These are phyloP conservation scores for Rhopalosiphum maidis DNA, from an alignment of 1,140 invertebrate species.

Conservation along the genomic window DNA sequence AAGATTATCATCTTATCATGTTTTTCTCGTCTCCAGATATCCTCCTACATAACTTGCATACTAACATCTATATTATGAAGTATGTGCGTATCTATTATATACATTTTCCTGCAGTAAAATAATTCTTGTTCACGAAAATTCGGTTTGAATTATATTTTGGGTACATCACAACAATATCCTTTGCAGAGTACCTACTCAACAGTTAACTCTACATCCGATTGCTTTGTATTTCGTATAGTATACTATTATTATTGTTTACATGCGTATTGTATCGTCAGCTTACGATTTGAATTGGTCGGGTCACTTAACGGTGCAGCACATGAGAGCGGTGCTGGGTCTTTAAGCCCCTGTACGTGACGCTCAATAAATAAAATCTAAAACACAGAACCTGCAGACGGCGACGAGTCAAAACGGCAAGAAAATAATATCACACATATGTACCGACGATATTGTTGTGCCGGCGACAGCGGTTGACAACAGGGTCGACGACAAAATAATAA, in stretches of 20 bases:
- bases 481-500: neutral
- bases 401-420: neutral
- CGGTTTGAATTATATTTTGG: neutral
- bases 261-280: neutral
- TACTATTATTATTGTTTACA: conserved; percentile 7
- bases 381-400: neutral
- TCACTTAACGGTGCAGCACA: neutral
- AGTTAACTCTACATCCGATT: neutral
- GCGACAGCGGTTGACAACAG: neutral
- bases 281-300: neutral
- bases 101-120: neutral
- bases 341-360: neutral
- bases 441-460: neutral
- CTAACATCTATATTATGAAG: too few relatives aligned
- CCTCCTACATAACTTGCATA: neutral
- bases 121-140: neutral
- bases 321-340: neutral
- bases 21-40: neutral
- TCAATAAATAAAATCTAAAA: conserved; percentile 7
- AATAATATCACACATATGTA: neutral
- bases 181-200: neutral
- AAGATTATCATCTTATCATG: neutral
- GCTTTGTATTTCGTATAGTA: neutral
- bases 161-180: neutral
- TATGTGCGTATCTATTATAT: neutral